A percentile compares a stretch with the other conserved stretches of the same genome.
phyloP scores from a whole-genome alignment of 2,113 vertebrate genomes.

The Poeciliopsis turrubarensis region DNA sequence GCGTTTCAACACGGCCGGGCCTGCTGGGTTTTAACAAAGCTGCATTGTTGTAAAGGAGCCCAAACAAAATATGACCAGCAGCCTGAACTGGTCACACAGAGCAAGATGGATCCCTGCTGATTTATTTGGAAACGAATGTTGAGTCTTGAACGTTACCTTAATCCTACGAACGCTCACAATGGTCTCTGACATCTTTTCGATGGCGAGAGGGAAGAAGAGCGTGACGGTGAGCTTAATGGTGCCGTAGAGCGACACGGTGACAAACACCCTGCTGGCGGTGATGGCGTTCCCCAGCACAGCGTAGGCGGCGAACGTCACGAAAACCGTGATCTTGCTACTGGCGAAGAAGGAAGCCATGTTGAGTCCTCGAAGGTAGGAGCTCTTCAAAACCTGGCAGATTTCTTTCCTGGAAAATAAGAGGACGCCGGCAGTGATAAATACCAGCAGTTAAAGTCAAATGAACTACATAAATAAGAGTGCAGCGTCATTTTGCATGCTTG shows the following conservation, averaged over 20 bases:
- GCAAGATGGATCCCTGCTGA: no score
- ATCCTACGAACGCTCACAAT: conserved; percentile 89
- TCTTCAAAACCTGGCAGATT: conserved; percentile 86
- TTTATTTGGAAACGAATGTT: no score
- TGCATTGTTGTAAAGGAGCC: no score
- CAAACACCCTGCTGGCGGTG: conserved; percentile 89
- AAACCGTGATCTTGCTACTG: conserved; percentile 92
- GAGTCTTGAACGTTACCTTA: conserved; percentile 78
- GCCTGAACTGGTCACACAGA: no score
- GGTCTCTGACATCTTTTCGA: conserved; percentile 87
- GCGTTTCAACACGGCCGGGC: no score
- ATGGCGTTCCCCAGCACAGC: conserved; percentile 87
- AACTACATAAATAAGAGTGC: no score
- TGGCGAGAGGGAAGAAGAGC: conserved; percentile 91
- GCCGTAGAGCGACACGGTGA: conserved; percentile 86
- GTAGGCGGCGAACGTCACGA: conserved; percentile 88
- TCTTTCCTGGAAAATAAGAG: conserved; percentile 85
- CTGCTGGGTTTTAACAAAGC: no score
- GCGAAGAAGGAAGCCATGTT: conserved; percentile 94
- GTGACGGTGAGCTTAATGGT: conserved; percentile 90
- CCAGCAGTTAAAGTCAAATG: no score
- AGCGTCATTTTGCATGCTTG: no score
- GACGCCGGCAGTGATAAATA: no score
- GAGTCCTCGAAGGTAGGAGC: conserved; percentile 91
- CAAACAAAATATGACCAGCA: no score